Conservation (phyloP, 2,797 vertebrate species). For the Pangasius sanitwongsei region DNA sequence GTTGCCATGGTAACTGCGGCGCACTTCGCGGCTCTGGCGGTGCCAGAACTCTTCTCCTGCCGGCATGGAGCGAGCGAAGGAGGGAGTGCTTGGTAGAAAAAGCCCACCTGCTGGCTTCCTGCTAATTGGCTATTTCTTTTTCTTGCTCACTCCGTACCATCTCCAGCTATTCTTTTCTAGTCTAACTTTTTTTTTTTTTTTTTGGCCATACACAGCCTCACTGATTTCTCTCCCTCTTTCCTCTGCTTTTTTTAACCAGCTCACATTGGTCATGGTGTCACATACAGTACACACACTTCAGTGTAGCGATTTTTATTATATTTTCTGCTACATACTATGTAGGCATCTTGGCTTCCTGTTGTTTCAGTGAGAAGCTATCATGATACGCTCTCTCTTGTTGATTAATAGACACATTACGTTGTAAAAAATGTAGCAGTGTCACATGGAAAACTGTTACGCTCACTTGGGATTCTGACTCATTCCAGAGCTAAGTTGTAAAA, state of each 20-base stretch:
- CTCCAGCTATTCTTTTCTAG: conserved; percentile 55
- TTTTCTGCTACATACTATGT: background rate
- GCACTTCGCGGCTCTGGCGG: conserved; percentile 78
- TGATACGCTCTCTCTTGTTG: background rate
- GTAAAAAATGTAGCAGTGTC: conserved; percentile 14
- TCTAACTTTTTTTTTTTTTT: conserved; percentile 60
- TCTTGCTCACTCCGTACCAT: conserved; percentile 63
- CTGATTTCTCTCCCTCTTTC: background rate
- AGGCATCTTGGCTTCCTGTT: background rate
- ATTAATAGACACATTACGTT: background rate
- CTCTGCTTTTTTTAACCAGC: background rate
- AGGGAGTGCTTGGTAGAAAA: conserved; percentile 65
- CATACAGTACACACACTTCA: no score
- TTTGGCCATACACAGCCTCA: conserved; percentile 13
- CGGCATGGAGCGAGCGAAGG: conserved; percentile 39
- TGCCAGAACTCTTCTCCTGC: conserved; percentile 62
- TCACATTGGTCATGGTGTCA: background rate
- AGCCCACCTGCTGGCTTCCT: conserved; percentile 79
- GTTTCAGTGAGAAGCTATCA: background rate
- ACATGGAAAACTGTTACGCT: conserved; percentile 13
- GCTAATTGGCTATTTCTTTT: conserved; percentile 82
- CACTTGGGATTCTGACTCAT: conserved; percentile 23
- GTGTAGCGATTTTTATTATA: background rate
- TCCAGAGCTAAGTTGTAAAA: conserved; percentile 26
- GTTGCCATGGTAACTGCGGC: conserved; percentile 88